phyloP scores from a whole-genome alignment of 2,888 invertebrate species.

The Glyphotaelius pellucidus region DNA sequence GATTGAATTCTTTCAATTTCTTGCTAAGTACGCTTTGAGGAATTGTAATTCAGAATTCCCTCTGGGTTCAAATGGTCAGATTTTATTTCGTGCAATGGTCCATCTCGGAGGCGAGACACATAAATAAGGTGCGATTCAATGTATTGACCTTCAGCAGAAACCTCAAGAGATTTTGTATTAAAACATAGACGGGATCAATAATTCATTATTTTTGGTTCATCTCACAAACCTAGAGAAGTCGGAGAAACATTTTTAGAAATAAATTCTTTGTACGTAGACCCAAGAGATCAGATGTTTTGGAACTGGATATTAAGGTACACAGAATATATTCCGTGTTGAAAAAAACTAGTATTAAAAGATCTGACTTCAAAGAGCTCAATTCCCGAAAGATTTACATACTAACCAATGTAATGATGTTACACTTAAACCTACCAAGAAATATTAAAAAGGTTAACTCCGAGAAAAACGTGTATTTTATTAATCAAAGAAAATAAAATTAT shows the following conservation, averaged over 20 bases:
- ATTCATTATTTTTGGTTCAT: neutral
- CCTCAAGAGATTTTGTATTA: slow-evolving; percentile 7
- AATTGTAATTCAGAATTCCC: slow-evolving; percentile 18
- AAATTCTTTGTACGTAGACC: neutral
- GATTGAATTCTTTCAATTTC: slow-evolving; percentile 2
- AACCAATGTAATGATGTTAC: neutral
- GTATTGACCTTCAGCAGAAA: slow-evolving; percentile 44
- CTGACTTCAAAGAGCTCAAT: neutral
- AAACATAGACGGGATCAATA: neutral
- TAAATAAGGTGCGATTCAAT: slow-evolving; percentile 56
- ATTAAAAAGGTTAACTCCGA: neutral
- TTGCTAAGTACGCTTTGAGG: neutral
- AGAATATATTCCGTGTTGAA: neutral
- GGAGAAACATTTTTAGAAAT: slow-evolving; percentile 1
- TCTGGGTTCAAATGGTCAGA: neutral
- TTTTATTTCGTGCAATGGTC: slow-evolving; percentile 37
- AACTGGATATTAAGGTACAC: neutral
- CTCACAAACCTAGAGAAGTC: neutral
- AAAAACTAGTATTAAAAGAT: neutral
- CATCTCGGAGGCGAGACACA: slow-evolving; percentile 45
- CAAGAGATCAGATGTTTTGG: neutral
- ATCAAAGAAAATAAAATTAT: too few species aligned
- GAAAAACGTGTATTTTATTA: neutral
- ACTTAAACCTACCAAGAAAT: neutral
- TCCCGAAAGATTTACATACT: neutral